Evolutionary conservation across 2,888 invertebrate genomes (phyloP), one percentile per base, ranked within the genome.

Genomic region (Rhagophthalmus giganteus): DNA sequence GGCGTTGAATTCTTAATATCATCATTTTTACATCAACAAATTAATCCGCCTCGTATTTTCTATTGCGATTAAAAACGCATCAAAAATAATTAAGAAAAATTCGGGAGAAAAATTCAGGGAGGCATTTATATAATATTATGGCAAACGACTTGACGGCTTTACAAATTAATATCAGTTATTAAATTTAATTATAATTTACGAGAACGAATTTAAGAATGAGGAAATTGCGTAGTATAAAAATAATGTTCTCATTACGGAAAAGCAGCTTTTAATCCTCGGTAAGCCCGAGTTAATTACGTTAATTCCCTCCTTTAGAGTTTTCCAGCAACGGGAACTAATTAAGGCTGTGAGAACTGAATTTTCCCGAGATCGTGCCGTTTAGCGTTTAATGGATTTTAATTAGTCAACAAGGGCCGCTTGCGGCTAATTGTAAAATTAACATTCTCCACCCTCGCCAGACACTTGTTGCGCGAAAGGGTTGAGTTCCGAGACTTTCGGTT

Each of bases 381-480:
- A 55, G 52, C 47, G 57, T 57, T 55, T 66, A 65, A 65, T 64
- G 60, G 65, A 60, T 66, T 67, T 67, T 68, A 68, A 69, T 68
- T 69, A 67, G 62, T 48, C 57, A 55, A 47, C 54, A 57, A 64
- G 63, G 62, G 56, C 48, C 47, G 58, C 61, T 62, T 55, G 55
- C 58, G 61, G 63, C 61, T 67, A 66, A 67, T 68, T 68, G 61
- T 42, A 38, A 58, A 68, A 68, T 69, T 68, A 66, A 64, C 68
- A 67, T 66, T 63, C 54, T 62, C 61, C 66, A 64, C 64, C 61
- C 64, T 65, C 55, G 35, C 57, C n/a, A 48, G 55, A 64, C 67
- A 69, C 69, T 67, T 69, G 69, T 69, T 69, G 69, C 64, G 32
- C 50, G 50, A 60, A 67, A 65, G 67, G 67, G 65, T 66, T 65